A percentile compares a stretch with the other conserved stretches of the same genome.
phyloP scores from a whole-genome alignment of 2,113 vertebrate genomes.

The Equus quagga region DNA sequence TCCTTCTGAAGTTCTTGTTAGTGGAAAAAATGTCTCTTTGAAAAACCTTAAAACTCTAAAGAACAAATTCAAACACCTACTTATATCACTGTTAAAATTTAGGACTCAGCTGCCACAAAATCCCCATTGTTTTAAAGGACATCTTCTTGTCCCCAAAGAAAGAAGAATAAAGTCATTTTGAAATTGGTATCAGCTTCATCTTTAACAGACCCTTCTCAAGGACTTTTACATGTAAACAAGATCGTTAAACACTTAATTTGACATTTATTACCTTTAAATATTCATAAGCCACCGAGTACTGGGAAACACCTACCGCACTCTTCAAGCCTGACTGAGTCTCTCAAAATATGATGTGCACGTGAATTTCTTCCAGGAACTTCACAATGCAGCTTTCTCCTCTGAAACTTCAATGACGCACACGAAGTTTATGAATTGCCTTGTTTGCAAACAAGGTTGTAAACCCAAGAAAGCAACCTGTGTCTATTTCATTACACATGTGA shows the following conservation, averaged over 20 bases:
- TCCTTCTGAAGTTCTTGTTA: conserved; percentile 35
- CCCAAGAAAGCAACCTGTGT: not conserved
- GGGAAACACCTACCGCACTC: conserved; percentile 78
- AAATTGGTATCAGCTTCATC: conserved; percentile 69
- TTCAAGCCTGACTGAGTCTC: conserved; percentile 61
- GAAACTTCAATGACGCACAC: not conserved
- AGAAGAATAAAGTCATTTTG: conserved; percentile 70
- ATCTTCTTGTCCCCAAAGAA: conserved; percentile 35
- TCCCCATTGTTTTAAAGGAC: conserved; percentile 63
- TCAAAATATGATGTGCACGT: not conserved
- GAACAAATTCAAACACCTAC: conserved; percentile 30
- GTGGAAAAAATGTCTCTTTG: not conserved
- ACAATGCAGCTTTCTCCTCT: not conserved
- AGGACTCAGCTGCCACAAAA: conserved; percentile 31
- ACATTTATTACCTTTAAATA: conserved; percentile 89
- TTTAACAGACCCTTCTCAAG: conserved; percentile 83
- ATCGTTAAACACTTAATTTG: conserved; percentile 86
- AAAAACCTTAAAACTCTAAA: conserved; percentile 7
- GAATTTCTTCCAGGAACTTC: conserved; percentile 34
- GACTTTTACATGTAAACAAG: conserved; percentile 88
- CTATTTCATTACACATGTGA: not conserved
- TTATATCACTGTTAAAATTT: conserved; percentile 30
- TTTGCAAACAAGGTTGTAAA: conserved; percentile 43
- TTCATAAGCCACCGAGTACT: conserved; percentile 83
- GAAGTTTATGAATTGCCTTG: not conserved